Base-by-base conservation (phyloP, 2,113 vertebrate genomes). In the Corythornis cristatus region DNA sequence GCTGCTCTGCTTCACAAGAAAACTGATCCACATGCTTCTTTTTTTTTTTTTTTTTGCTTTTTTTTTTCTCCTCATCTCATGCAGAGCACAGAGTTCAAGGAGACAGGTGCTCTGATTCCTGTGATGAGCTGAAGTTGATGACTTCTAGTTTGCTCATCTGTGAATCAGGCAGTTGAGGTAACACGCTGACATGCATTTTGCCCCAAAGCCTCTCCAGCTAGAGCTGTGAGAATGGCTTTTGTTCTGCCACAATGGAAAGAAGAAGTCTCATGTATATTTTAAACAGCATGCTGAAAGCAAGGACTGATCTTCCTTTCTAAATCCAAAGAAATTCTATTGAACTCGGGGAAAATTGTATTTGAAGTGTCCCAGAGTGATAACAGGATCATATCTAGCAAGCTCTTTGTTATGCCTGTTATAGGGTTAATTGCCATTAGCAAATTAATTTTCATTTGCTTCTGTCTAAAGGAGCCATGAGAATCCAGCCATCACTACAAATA, bases 221-320 rank as follows among this genome's bases (percentile, higher is more conserved):
- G 11, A 89, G 42, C 67, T 65, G 40, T 72, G 73, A 92, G 81
- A 87, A 82, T 40, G 35, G 40, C n/a, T 95, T 95, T 95, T 92
- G 57, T 91, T 93, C 87, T 82, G 58, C 40, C 58, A 85, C 91
- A 82, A 40, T 57, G 42, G 74, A 90, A 31, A 72, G 26, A 4
- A 74, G 40, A 87, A 75, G 78, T 91, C 84, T 93, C 71, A 68
- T 75, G 62, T 89, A 65, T 91, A 92, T 93, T 92, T 95, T 87
- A 89, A 95, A 89, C 20, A 72, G 26, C 28, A 25, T 40, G 5
- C 33, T 92, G 81, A 91, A 95, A 89, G n/a, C 40, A 87, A 78
- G 65, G n/a, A 37, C 48, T 75, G 45, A 78, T 85, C n/a, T 94
- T 90, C 48, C 57, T 87, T 79, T 53, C 42, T 84, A 89, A 93